phyloP scores from a whole-genome alignment of 1,140 invertebrate species.

The Streblospio benedicti region DNA sequence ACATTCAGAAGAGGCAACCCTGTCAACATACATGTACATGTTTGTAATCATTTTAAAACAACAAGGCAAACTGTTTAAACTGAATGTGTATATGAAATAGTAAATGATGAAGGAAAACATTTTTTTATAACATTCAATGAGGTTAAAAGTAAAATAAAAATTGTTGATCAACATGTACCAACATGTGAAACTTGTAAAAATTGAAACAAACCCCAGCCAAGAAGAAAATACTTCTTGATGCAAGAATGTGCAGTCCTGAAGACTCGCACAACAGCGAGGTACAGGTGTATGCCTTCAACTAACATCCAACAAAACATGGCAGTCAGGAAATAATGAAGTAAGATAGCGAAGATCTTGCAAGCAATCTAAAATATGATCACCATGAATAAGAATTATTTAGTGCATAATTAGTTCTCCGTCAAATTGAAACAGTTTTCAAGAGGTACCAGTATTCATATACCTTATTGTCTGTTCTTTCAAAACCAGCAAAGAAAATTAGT shows the following conservation, averaged over 20 bases:
- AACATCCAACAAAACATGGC: conserved; percentile 40
- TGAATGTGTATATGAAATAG: too few species aligned
- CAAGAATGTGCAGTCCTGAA: conserved; percentile 32
- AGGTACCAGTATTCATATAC: background rate
- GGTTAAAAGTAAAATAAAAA: too few species aligned
- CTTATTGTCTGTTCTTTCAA: background rate
- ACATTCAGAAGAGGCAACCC: too few species aligned
- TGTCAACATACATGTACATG: too few species aligned
- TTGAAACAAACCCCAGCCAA: conserved; percentile 39
- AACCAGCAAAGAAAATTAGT: background rate
- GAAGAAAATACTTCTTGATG: conserved; percentile 28
- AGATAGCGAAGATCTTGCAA: conserved; percentile 24
- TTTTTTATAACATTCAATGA: too few species aligned
- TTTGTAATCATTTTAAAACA: too few species aligned
- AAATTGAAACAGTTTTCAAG: background rate
- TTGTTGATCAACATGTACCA: too few species aligned
- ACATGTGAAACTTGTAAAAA: too few species aligned
- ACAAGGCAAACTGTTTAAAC: too few species aligned
- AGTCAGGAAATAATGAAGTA: conserved; percentile 36
- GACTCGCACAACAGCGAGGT: conserved; percentile 35
- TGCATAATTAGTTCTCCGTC: background rate
- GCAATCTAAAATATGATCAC: conserved; percentile 4
- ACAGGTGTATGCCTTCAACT: conserved; percentile 37
- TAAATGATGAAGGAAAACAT: too few species aligned
- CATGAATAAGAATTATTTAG: background rate